Evolutionary conservation across 2,888 invertebrate genomes (phyloP).

Genomic region (Mycalesis mineus): DNA sequence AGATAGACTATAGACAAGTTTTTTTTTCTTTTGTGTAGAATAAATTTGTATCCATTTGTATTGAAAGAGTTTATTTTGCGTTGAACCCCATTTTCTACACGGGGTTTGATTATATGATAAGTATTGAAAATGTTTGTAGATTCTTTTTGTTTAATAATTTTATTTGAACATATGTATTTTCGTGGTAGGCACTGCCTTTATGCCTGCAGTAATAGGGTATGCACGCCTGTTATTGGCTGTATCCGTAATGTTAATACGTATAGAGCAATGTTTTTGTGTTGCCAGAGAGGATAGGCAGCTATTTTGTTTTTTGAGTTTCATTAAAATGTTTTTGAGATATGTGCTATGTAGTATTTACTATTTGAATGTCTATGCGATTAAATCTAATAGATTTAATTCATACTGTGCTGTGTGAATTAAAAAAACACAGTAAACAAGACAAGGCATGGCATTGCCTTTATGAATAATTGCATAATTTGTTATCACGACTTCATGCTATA

Average conservation of each 20-base stretch:
- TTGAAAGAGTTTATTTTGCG: background rate
- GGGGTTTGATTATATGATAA: constrained; percentile 8
- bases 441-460: too few relatives aligned
- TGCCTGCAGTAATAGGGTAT: background rate
- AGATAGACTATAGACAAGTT: background rate
- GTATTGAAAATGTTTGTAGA: constrained; percentile 11
- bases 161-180: constrained; percentile 6
- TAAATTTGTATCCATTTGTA: background rate
- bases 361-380: background rate
- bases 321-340: background rate
- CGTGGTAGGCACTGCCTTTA: constrained; percentile 11
- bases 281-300: constrained; percentile 43
- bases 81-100: background rate
- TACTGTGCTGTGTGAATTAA: too few relatives aligned
- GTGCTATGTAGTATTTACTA: background rate
- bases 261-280: constrained; percentile 28
- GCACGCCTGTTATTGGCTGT: constrained; percentile 21
- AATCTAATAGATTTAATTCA: too few relatives aligned
- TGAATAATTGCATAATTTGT: too few relatives aligned
- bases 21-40: background rate
- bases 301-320: constrained; percentile 39
- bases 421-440: too few relatives aligned
- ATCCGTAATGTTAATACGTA: constrained; percentile 39
- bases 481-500: too few relatives aligned
- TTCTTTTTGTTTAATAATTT: constrained; percentile 9